Percentiles rank a stretch among this genome's conserved stretches.
These are phyloP conservation scores for Tetramorium parvispinum DNA, from an alignment of 1,140 invertebrate species.

Conservation along the genomic window DNA sequence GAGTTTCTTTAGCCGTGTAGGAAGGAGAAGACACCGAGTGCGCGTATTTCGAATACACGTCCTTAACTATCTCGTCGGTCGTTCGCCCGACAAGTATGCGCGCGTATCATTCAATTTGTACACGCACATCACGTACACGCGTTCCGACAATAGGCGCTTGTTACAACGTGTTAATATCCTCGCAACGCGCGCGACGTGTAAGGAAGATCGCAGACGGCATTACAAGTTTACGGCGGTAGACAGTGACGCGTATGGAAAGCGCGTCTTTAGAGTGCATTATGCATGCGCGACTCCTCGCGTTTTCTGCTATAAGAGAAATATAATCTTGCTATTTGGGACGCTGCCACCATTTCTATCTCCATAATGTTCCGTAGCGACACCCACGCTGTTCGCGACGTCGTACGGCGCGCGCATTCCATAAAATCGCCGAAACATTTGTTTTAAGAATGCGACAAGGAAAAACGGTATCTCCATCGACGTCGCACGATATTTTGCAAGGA, in stretches of 20 bases:
- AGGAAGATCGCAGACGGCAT: conserved; percentile 41
- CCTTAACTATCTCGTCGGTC: conserved; percentile 32
- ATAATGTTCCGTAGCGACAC: conserved; percentile 6
- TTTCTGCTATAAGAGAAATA: conserved; percentile 30
- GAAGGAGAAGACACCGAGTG: conserved; percentile 1
- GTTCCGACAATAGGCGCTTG: conserved; percentile 48
- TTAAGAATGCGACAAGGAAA: conserved; percentile 11
- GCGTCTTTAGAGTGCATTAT: conserved; percentile 37
- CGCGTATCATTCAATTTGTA: conserved; percentile 55
- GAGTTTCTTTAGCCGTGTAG: background rate
- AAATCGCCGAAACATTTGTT: conserved; percentile 32
- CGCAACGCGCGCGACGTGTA: conserved; percentile 30
- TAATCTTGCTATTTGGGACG: conserved; percentile 48
- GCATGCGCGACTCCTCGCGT: conserved; percentile 23
- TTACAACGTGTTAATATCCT: conserved; percentile 60
- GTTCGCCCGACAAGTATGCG: background rate
- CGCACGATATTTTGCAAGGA: background rate
- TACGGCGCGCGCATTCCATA: background rate
- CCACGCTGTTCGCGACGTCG: background rate
- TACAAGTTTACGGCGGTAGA: conserved; percentile 28
- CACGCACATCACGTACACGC: conserved; percentile 56
- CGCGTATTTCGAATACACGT: conserved; percentile 17
- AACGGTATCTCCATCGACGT: conserved; percentile 1
- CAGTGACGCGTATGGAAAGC: background rate
- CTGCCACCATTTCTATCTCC: conserved; percentile 30